These are phyloP conservation scores for Tyto alba DNA, from an alignment of 2,113 vertebrate species.

Conservation along the genomic window DNA sequence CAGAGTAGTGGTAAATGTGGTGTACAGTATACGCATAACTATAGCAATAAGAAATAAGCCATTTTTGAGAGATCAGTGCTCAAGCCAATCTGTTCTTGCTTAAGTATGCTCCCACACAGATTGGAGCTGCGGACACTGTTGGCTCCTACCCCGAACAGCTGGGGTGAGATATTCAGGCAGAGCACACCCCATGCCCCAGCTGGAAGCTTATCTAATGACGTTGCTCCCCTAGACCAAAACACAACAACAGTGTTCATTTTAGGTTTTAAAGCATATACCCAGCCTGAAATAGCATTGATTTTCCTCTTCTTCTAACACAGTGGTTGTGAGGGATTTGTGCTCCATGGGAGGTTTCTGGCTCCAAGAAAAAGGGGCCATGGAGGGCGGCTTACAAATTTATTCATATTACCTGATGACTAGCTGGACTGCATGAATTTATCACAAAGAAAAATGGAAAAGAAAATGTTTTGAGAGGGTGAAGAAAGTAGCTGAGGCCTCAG, in stretches of 20 bases:
- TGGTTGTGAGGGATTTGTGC: neutral
- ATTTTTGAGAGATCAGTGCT: neutral
- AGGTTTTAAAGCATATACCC: neutral
- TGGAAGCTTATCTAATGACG: neutral
- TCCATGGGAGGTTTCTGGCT: neutral
- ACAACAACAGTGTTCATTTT: neutral
- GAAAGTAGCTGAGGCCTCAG: neutral
- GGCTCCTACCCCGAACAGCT: neutral
- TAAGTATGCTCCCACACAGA: neutral
- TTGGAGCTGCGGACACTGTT: neutral
- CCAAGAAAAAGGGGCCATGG: neutral
- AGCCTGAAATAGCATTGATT: neutral
- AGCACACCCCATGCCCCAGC: neutral
- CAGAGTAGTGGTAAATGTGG: neutral
- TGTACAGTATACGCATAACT: fast-evolving
- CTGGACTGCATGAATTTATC: neutral
- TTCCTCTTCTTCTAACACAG: neutral
- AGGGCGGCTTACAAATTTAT: neutral
- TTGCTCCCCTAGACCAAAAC: neutral
- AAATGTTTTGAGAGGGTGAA: neutral
- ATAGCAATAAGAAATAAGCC: neutral
- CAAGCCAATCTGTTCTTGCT: neutral
- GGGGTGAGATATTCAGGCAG: neutral
- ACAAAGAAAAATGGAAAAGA: neutral
- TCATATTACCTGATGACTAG: neutral